Evolutionary conservation across 2,888 invertebrate genomes (phyloP).

Genomic region (Apomyelois bistriatella): DNA sequence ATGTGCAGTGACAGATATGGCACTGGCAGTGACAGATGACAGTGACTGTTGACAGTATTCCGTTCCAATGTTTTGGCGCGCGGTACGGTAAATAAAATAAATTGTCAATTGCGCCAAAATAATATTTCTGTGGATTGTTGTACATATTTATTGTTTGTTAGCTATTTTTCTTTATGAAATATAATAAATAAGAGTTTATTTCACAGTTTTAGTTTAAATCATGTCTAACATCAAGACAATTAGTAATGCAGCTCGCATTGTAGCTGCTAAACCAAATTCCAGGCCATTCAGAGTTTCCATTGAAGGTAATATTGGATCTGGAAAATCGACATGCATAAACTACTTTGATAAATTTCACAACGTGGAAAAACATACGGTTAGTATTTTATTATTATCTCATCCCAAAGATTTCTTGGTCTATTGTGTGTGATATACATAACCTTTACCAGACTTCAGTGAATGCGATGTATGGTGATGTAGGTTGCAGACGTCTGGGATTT

Average conservation of each 20-base stretch:
- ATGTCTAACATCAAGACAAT: constrained; percentile 57
- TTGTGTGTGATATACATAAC: no score
- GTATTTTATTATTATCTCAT: constrained; percentile 25
- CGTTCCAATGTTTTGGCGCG: no score
- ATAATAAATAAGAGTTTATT: no score
- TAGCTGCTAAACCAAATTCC: constrained; percentile 14
- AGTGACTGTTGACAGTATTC: no score
- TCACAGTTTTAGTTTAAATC: neutral
- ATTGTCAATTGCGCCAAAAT: constrained; percentile 1
- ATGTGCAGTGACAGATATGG: no score
- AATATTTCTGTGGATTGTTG: neutral
- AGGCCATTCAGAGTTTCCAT: constrained; percentile 85
- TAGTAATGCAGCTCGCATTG: constrained; percentile 40
- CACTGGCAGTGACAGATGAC: no score
- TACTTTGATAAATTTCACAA: constrained; percentile 83
- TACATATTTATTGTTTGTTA: neutral
- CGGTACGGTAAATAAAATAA: no score
- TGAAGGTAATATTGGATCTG: constrained; percentile 91
- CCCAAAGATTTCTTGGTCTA: no score
- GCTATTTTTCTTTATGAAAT: no score
- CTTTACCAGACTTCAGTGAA: no score
- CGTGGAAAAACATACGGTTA: constrained; percentile 77
- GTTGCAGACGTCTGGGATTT: no score
- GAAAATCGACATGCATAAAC: constrained; percentile 88
- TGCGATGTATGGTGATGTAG: no score